These are phyloP conservation scores for Nannoperca australis DNA, from an alignment of 2,797 vertebrate genomes.

Conservation along the genomic window DNA sequence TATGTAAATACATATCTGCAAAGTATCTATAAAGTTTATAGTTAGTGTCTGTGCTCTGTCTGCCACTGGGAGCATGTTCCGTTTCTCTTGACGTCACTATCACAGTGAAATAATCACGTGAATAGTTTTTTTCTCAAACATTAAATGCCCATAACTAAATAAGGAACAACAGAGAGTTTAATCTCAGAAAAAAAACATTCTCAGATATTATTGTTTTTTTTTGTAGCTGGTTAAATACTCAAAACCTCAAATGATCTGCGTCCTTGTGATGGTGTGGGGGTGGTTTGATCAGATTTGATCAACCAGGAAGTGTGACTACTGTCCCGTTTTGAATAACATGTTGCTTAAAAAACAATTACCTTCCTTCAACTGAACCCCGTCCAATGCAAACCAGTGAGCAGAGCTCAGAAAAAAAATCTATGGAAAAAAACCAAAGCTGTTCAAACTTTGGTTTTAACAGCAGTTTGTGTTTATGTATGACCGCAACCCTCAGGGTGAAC, in stretches of 20 bases:
- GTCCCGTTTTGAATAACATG: not conserved
- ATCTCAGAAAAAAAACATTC: not conserved
- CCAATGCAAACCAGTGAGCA: not conserved
- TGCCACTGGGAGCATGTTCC: not conserved
- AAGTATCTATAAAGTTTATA: not conserved
- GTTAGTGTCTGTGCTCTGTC: not conserved
- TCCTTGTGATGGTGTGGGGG: not conserved
- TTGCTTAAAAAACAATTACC: not conserved
- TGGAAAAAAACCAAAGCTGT: not conserved
- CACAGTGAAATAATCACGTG: not conserved
- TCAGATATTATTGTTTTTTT: not conserved
- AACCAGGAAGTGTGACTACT: not conserved
- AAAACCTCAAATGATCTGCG: not conserved
- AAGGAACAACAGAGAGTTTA: not conserved
- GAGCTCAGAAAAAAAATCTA: not conserved
- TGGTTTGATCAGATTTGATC: not conserved
- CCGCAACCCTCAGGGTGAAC: not conserved
- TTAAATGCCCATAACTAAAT: not conserved
- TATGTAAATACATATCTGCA: not conserved
- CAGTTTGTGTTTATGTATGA: not conserved
- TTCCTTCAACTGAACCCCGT: not conserved
- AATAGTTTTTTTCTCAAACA: not conserved
- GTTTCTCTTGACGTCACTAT: not conserved
- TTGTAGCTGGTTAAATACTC: not conserved
- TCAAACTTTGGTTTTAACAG: too few relatives aligned